A percentile compares a stretch with the other conserved stretches of the same genome.
phyloP scores from a whole-genome alignment of 2,797 vertebrate genomes.

The Neosilurus mollespiculum region DNA sequence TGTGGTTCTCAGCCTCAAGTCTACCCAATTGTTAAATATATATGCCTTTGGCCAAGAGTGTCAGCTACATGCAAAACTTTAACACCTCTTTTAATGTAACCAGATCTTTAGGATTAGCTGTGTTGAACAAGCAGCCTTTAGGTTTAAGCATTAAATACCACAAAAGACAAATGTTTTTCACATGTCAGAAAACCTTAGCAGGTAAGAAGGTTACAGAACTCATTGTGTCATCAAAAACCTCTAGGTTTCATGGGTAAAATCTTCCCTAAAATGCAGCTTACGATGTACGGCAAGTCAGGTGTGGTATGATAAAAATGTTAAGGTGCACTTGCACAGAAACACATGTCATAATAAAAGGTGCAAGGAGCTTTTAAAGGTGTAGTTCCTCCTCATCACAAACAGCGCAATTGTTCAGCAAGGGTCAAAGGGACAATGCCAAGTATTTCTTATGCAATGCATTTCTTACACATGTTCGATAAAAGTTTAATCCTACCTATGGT shows the following conservation, averaged over 20 bases:
- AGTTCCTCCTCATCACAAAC: background rate
- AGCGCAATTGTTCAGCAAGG: background rate
- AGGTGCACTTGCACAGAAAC: background rate
- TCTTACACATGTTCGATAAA: background rate
- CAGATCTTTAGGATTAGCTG: constrained; percentile 29
- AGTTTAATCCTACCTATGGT: background rate
- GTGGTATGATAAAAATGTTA: background rate
- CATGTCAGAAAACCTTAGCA: constrained; percentile 4
- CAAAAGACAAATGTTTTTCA: constrained; percentile 11
- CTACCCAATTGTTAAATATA: background rate
- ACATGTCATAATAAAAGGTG: background rate
- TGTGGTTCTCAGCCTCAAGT: background rate
- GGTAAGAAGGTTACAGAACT: background rate
- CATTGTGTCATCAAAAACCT: background rate
- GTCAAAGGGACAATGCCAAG: background rate
- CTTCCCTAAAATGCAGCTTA: background rate
- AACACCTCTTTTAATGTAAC: constrained; percentile 12
- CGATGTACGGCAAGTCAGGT: background rate
- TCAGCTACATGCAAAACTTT: background rate
- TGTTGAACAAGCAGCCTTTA: constrained; percentile 11
- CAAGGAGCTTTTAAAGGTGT: background rate
- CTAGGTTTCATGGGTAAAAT: background rate
- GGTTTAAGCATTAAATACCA: constrained; percentile 8
- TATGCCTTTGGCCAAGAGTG: constrained; percentile 4
- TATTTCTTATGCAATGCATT: background rate